phyloP scores from a whole-genome alignment of 2,797 vertebrate genomes.

The Decapterus maruadsi region DNA sequence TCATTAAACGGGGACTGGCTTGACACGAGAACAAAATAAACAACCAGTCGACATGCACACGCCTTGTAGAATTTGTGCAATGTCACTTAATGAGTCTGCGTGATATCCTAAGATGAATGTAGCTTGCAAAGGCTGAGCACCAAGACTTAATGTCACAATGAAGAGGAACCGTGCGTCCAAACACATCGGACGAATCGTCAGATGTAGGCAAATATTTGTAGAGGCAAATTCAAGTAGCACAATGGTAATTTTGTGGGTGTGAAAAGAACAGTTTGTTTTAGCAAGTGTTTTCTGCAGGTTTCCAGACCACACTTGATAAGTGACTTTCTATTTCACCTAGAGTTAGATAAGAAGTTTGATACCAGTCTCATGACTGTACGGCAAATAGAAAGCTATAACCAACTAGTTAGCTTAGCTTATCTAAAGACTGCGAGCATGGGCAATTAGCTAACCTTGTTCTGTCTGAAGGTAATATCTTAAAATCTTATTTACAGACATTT shows the following conservation, averaged over 20 bases:
- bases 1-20: conserved; percentile 1
- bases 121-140: background rate
- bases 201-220: background rate
- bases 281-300: conserved; percentile 8
- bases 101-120: background rate
- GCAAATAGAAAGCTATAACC: background rate
- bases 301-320: conserved; percentile 1
- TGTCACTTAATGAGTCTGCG: background rate
- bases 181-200: background rate
- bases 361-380: background rate
- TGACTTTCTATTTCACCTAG: background rate
- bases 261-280: conserved; percentile 4
- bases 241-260: conserved; percentile 25
- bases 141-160: background rate
- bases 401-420: background rate
- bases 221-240: conserved; percentile 40
- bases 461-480: background rate
- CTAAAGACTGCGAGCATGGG: background rate
- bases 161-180: background rate
- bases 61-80: conserved; percentile 30
- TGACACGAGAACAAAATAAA: conserved; percentile 8
- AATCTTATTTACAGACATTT: background rate
- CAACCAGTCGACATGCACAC: background rate
- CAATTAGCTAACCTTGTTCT: background rate
- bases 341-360: conserved; percentile 6